Evolutionary conservation across 1,140 invertebrate species (phyloP).

Genomic region (Heliconius melpomene): DNA sequence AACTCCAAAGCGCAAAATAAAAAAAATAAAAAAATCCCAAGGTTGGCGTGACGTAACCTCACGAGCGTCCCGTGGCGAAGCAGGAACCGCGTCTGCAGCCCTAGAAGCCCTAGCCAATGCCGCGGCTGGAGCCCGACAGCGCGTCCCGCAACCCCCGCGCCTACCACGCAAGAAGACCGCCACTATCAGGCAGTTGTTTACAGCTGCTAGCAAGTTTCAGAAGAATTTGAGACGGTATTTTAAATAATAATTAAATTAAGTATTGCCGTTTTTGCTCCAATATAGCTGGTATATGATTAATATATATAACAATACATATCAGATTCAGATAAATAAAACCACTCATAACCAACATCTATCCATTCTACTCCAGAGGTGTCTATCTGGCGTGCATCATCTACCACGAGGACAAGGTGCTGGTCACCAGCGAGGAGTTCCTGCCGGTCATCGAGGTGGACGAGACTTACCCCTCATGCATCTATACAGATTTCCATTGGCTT

Average conservation of each 20-base stretch:
- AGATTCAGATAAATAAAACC: too few relatives aligned
- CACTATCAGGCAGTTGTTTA: slow-evolving; percentile 96
- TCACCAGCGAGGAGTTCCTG: slow-evolving; percentile 97
- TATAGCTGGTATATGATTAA: too few relatives aligned
- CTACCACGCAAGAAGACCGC: slow-evolving; percentile 89
- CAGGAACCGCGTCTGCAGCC: slow-evolving; percentile 53
- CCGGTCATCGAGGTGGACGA: slow-evolving; percentile 98
- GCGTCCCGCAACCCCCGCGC: slow-evolving; percentile 77
- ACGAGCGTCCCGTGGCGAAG: slow-evolving; percentile 69
- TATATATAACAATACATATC: too few relatives aligned
- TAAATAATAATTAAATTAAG: too few relatives aligned
- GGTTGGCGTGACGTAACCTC: slow-evolving; percentile 91
- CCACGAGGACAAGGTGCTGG: slow-evolving; percentile 96
- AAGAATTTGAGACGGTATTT: slow-evolving; percentile 91
- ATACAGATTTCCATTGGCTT: slow-evolving; percentile 97
- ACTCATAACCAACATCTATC: too few relatives aligned
- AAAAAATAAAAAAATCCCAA: slow-evolving; percentile 48
- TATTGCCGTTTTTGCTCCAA: too few relatives aligned
- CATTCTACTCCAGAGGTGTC: slow-evolving; percentile 86
- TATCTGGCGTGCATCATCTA: slow-evolving; percentile 96
- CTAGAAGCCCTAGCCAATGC: slow-evolving; percentile 57
- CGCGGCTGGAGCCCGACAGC: slow-evolving; percentile 51
- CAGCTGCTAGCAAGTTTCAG: slow-evolving; percentile 96
- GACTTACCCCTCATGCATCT: slow-evolving; percentile 93
- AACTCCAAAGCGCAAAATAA: neutral